These are phyloP conservation scores for Onychomys torridus DNA, from an alignment of 2,797 vertebrate species.

Conservation along the genomic window DNA sequence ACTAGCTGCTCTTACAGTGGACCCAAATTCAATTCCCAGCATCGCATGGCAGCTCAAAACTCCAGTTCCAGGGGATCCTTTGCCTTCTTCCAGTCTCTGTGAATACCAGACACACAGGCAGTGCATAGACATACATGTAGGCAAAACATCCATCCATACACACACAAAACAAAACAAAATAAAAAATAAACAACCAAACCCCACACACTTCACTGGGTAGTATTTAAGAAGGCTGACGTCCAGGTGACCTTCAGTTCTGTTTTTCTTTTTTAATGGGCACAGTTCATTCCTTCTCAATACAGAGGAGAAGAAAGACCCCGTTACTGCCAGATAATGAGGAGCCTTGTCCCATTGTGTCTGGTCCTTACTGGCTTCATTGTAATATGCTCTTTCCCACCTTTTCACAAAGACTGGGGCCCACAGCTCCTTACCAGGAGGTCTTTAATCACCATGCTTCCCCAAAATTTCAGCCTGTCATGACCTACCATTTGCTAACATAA, in stretches of 20 bases:
- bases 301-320: neutral
- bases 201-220: neutral
- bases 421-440: neutral
- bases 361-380: neutral
- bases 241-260: neutral
- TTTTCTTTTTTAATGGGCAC: neutral
- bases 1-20: neutral
- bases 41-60: neutral
- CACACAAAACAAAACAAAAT: neutral
- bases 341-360: neutral
- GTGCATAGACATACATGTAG: neutral
- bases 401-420: neutral
- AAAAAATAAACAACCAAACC: neutral
- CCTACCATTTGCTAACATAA: slow-evolving; percentile 11
- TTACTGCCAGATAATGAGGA: neutral
- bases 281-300: neutral
- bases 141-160: neutral
- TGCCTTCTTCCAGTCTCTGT: no score
- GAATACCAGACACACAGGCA: neutral
- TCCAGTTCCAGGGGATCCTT: neutral
- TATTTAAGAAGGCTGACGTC: slow-evolving; percentile 3
- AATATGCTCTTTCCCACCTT: neutral
- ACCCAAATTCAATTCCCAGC: neutral
- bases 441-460: neutral
- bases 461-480: slow-evolving; percentile 20